A percentile compares a stretch with the other conserved stretches of the same genome.
Evolutionary conservation across 2,113 vertebrate genomes (phyloP).

Genomic region (Talpa occidentalis): DNA sequence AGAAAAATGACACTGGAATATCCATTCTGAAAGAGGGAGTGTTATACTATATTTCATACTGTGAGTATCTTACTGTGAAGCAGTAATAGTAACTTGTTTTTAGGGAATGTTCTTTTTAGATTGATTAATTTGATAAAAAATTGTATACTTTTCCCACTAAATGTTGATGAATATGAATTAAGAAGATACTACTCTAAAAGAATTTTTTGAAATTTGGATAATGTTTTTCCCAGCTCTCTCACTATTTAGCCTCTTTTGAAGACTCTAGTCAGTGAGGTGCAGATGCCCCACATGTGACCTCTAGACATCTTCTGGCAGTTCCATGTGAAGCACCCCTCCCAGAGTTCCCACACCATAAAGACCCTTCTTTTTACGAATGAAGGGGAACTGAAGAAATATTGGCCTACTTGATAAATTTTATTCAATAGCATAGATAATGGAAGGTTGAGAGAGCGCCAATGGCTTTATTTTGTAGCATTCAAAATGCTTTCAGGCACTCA

Average conservation of each 20-base stretch:
- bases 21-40: constrained; percentile 17
- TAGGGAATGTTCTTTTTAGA: constrained; percentile 24
- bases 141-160: not conserved
- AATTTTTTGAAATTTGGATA: not conserved
- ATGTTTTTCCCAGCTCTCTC: not conserved
- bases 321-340: not conserved
- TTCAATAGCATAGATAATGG: not conserved
- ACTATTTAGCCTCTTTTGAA: not conserved
- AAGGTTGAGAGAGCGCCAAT: not conserved
- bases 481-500: not conserved
- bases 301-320: not conserved
- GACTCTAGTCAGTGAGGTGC: not conserved
- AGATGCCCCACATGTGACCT: not conserved
- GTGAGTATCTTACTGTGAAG: constrained; percentile 32
- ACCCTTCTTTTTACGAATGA: constrained; percentile 21
- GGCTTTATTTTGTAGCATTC: not conserved
- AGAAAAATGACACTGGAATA: constrained; percentile 18
- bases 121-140: constrained; percentile 14
- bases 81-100: constrained; percentile 33
- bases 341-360: not conserved
- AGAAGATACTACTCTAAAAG: not conserved
- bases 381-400: not conserved
- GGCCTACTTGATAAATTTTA: not conserved
- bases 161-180: constrained; percentile 19
- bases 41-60: not conserved